These are phyloP conservation scores for Hylia prasina DNA, from an alignment of 2,113 vertebrate genomes.

Conservation along the genomic window DNA sequence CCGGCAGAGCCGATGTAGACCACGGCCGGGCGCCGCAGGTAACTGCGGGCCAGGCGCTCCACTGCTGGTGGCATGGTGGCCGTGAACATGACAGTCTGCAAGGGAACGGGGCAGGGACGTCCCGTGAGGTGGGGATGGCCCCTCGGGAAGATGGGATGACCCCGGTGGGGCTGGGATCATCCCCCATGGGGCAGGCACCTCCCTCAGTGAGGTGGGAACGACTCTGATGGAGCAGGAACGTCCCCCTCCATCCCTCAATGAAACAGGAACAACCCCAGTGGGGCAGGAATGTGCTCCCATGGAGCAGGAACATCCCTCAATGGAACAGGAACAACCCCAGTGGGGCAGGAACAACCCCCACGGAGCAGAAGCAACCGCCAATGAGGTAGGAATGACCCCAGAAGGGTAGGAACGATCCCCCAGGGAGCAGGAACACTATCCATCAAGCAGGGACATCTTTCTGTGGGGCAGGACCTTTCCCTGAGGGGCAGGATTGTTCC, in stretches of 20 bases:
- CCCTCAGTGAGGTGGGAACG: not conserved
- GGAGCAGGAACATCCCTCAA: fast-evolving
- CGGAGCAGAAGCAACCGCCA: too few species aligned
- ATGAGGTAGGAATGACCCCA: too few species aligned
- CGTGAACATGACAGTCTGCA: constrained; percentile 97
- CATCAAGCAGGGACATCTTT: too few species aligned
- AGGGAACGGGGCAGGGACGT: fast-evolving
- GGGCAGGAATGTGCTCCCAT: too few species aligned
- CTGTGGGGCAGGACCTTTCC: too few species aligned
- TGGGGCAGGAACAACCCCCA: not conserved
- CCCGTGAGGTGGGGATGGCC: not conserved
- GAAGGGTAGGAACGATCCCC: not conserved
- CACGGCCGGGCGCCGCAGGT: constrained; percentile 92
- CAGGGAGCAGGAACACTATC: not conserved
- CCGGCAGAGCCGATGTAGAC: constrained; percentile 98
- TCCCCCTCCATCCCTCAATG: not conserved
- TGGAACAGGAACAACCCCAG: fast-evolving
- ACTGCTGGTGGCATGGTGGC: constrained; percentile 96
- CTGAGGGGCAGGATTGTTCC: not conserved
- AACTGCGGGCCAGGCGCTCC: constrained; percentile 92
- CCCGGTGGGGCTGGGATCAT: not conserved
- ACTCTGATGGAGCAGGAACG: not conserved
- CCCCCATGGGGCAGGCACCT: fast-evolving
- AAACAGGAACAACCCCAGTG: fast-evolving
- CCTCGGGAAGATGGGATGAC: too few species aligned